Evolutionary conservation across 2,797 vertebrate species (phyloP).

Genomic region (Eulemur mongoz): DNA sequence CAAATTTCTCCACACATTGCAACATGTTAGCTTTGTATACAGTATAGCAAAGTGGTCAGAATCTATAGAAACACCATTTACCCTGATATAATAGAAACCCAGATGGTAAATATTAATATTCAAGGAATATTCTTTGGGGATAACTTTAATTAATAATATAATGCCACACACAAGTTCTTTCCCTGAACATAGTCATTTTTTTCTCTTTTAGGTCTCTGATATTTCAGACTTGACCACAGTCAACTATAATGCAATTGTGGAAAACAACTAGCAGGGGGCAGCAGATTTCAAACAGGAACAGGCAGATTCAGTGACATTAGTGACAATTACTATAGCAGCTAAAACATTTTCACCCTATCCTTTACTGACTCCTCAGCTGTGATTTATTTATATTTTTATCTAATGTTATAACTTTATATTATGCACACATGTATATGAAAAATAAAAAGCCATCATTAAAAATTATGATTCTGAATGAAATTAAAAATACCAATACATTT

Average conservation of each 20-base stretch:
- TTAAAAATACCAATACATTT: background rate
- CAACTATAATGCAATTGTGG: constrained; percentile 14
- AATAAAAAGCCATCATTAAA: constrained; percentile 33
- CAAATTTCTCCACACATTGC: background rate
- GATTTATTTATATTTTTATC: background rate
- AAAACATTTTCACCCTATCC: background rate
- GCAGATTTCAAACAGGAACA: constrained; percentile 68
- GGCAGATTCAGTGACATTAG: background rate
- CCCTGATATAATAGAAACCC: background rate
- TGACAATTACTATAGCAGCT: background rate
- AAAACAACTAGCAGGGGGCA: constrained; percentile 69
- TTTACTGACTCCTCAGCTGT: background rate
- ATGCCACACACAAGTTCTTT: background rate
- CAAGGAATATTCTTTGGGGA: background rate
- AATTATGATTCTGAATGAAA: constrained; percentile 17
- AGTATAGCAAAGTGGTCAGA: background rate
- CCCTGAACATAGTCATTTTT: background rate
- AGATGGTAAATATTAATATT: background rate
- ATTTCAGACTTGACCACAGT: background rate
- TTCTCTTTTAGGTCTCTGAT: background rate
- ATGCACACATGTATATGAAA: background rate
- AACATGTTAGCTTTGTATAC: background rate
- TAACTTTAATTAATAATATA: background rate
- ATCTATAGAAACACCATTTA: background rate
- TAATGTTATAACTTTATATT: constrained; percentile 15